A percentile compares a stretch with the other conserved stretches of the same genome.
Evolutionary conservation across 2,888 invertebrate genomes (phyloP).

Genomic region (Crematogaster levior): DNA sequence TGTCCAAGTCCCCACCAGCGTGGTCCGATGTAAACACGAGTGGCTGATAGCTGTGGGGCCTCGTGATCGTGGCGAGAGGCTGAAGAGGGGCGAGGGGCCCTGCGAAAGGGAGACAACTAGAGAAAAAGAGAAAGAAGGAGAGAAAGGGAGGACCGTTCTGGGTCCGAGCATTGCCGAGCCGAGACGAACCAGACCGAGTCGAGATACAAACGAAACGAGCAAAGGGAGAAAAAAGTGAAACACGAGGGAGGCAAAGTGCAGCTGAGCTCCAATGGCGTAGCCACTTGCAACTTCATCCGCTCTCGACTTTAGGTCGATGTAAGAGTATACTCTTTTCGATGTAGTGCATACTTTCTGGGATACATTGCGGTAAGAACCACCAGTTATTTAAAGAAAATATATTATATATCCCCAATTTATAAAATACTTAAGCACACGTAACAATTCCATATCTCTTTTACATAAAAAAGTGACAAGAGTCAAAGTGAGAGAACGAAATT

Average conservation of each 20-base stretch:
- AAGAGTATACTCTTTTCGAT: not conserved
- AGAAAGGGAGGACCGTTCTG: conserved; percentile 57
- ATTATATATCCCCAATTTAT: too few species aligned
- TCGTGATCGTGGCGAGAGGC: conserved; percentile 57
- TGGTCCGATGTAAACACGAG: conserved; percentile 83
- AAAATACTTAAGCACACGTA: not conserved
- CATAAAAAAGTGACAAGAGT: too few species aligned
- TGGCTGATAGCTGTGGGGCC: conserved; percentile 83
- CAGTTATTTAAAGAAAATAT: not conserved
- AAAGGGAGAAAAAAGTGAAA: conserved; percentile 78
- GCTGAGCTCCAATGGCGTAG: conserved; percentile 80
- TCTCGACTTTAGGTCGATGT: not conserved
- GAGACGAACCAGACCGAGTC: conserved; percentile 73
- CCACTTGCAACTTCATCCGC: conserved; percentile 44
- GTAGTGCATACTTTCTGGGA: not conserved
- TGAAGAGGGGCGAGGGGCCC: conserved; percentile 56
- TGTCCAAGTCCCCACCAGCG: conserved; percentile 71
- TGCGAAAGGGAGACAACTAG: conserved; percentile 51
- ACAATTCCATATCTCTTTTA: not conserved
- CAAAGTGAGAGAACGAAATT: too few species aligned
- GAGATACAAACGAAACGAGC: conserved; percentile 79
- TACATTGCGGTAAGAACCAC: not conserved
- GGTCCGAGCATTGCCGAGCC: conserved; percentile 74
- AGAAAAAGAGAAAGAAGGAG: conserved; percentile 39
- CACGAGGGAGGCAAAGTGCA: conserved; percentile 82